Evolutionary conservation across 1,140 invertebrate genomes (phyloP), one percentile per base, ranked within the genome.

Genomic region (Triops longicaudatus): DNA sequence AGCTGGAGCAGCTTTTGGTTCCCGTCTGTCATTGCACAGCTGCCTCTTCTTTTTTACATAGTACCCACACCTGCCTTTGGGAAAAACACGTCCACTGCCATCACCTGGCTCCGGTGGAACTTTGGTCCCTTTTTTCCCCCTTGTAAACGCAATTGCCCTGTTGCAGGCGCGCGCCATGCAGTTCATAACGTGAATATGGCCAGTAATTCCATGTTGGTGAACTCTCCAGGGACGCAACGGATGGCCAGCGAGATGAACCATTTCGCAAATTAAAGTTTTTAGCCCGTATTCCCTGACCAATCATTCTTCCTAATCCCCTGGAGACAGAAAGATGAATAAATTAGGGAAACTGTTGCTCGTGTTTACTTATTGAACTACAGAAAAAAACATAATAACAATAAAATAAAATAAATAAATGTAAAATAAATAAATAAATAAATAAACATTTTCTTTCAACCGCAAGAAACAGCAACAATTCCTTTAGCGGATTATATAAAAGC

Each of bases 21-120:
- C 22, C 50, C 50, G 50, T 63, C 50, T 63, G 50, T 63, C 50
- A 63, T 63, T 10, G 50, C 50, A 44, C 50, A 63, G 50, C 50
- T 63, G 50, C 50, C 14, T 10, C 50, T 63, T 63, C 17, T 63
- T 37, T 37, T 37, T 37, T 37, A 37, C 31, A 2, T 7, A 63
- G 17, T 63, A n/a, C 2, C 17, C 9, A 9, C 50, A 63, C 50
- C 50, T 63, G 50, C 50, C 50, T 63, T 22, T 22, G 31, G 31
- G n/a, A n/a, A 63, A 63, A 63, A 63, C 50, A 63, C n/a, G 22
- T 1, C 31, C 31, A 63, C n/a, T n/a, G n/a, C 50, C 50, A 63
- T 63, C 50, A 63, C 50, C 50, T 63, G 50, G 50, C 50, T 63
- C 31, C 31, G 31, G 31, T 37, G 31, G 31, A 7, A 37, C 31